phyloP scores from a whole-genome alignment of 2,113 vertebrate genomes.

The Glaucidium brasilianum region DNA sequence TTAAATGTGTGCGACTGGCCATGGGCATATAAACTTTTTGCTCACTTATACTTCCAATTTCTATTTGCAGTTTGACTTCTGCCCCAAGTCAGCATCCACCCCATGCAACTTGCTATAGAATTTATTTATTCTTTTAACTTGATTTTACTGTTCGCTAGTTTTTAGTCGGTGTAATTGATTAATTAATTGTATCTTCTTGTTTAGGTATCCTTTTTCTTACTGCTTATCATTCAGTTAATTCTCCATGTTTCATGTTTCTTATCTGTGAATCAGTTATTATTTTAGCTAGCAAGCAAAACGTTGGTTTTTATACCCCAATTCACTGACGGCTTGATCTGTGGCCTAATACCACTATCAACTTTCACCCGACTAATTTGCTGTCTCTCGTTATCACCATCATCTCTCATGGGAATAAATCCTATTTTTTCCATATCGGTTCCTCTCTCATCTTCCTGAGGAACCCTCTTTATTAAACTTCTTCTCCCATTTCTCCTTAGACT shows the following conservation, averaged over 20 bases:
- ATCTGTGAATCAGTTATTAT: not conserved
- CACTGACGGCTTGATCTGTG: not conserved
- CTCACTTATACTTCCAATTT: not conserved
- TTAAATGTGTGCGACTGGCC: not conserved
- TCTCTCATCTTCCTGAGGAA: not conserved
- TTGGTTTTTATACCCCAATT: not conserved
- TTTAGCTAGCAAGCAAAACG: not conserved
- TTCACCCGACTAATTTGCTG: not conserved
- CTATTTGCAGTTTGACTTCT: not conserved
- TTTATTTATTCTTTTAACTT: not conserved
- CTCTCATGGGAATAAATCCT: not conserved
- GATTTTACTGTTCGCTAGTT: not conserved
- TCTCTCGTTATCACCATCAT: not conserved
- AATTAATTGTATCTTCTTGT: not conserved
- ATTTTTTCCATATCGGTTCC: not conserved
- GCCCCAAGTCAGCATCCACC: not conserved
- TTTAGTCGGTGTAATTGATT: not conserved
- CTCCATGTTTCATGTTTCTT: not conserved
- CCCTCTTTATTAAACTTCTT: not conserved
- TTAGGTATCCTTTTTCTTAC: not conserved
- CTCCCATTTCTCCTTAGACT: not conserved
- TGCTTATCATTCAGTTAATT: not conserved
- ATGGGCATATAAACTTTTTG: not conserved
- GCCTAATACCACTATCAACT: not conserved
- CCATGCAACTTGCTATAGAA: not conserved